phyloP scores from a whole-genome alignment of 1,140 invertebrate species.

The Heterodera schachtii region DNA sequence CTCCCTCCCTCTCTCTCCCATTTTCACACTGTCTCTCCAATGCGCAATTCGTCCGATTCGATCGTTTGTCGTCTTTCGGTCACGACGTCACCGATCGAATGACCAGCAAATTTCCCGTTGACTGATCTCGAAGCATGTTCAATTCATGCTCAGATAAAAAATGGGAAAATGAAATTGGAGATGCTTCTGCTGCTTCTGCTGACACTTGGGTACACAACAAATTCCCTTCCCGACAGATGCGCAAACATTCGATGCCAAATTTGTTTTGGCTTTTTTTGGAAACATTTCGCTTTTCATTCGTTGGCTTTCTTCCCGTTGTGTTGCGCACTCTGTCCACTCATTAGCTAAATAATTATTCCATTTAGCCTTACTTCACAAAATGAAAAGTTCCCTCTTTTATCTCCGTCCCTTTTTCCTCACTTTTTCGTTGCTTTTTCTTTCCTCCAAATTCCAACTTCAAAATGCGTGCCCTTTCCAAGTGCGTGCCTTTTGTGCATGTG shows the following conservation, averaged over 20 bases:
- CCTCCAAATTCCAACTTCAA: neutral
- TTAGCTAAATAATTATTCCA: too few species aligned
- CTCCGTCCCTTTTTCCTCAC: neutral
- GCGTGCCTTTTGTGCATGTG: slow-evolving; percentile 37
- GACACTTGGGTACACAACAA: too few species aligned
- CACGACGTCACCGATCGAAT: neutral
- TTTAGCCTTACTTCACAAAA: neutral
- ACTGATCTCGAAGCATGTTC: neutral
- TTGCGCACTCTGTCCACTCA: too few species aligned
- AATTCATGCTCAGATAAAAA: neutral
- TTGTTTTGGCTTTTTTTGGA: too few species aligned
- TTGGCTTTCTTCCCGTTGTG: too few species aligned
- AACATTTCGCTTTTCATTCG: too few species aligned
- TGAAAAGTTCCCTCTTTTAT: neutral
- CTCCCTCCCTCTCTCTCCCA: neutral
- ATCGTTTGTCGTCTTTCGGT: neutral
- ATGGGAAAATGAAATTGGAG: neutral
- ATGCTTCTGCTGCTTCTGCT: too few species aligned
- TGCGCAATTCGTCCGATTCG: neutral
- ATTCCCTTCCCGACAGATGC: too few species aligned
- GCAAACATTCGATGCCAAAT: too few species aligned
- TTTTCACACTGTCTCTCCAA: neutral
- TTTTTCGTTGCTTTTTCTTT: neutral
- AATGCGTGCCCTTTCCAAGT: slow-evolving; percentile 38
- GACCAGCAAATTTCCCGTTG: slow-evolving; percentile 1